phyloP scores from a whole-genome alignment of 1,140 invertebrate species.

The Drosophila persimilis region DNA sequence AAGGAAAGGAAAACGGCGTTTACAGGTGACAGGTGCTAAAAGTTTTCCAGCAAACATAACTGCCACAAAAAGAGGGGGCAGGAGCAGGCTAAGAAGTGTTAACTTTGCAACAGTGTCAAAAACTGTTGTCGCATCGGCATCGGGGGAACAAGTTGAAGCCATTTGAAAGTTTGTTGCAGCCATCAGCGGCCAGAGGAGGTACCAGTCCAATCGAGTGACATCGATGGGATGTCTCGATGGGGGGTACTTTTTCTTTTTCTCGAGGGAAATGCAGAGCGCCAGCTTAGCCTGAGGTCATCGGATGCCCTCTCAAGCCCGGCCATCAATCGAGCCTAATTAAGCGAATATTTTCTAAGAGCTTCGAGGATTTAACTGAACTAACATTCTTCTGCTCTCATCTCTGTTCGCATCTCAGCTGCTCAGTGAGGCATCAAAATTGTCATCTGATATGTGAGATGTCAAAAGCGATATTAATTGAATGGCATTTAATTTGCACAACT shows the following conservation, averaged over 20 bases:
- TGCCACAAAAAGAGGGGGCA: not conserved
- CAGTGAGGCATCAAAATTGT: constrained; percentile 30
- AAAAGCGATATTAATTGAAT: constrained; percentile 27
- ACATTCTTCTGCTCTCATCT: not conserved
- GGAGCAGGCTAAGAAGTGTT: constrained; percentile 5
- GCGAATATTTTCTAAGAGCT: not conserved
- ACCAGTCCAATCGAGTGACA: not conserved
- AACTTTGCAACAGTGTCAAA: constrained; percentile 48
- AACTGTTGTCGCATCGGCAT: constrained; percentile 32
- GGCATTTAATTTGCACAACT: constrained; percentile 47
- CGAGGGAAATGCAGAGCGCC: no score
- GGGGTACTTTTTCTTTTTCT: no score
- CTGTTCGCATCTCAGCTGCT: constrained; percentile 12
- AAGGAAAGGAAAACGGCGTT: constrained; percentile 6
- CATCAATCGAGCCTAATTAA: constrained; percentile 30
- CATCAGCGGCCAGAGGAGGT: not conserved
- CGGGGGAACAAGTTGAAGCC: constrained; percentile 10
- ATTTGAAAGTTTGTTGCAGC: constrained; percentile 5
- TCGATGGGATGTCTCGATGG: not conserved
- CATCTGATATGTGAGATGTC: constrained; percentile 10
- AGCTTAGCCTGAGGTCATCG: no score
- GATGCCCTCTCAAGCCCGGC: constrained; percentile 3
- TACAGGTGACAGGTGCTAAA: constrained; percentile 34
- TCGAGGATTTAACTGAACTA: constrained; percentile 9
- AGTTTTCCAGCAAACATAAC: constrained; percentile 28